Evolutionary conservation across 2,797 vertebrate genomes (phyloP), one percentile per base, ranked within the genome.

Genomic region (Acipenser ruthenus): DNA sequence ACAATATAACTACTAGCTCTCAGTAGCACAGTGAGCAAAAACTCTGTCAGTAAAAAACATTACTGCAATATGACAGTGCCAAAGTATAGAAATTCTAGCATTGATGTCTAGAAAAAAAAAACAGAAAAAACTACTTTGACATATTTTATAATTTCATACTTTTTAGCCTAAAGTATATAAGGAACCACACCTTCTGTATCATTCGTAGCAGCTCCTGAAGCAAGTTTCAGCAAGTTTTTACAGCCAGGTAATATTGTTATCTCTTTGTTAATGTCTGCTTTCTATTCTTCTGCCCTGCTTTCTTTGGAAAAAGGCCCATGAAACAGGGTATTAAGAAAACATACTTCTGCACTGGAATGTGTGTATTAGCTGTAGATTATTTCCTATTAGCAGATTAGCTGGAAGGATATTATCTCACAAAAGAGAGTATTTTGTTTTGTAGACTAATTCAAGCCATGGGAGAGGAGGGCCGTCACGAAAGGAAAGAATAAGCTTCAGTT

Each of bases 311-410:
- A 83, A 75, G 70, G 87, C 23, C 87, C 87, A 76, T 67, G 81
- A 85, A 88, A 87, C 84, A 83, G 82, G 89, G 82, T 88, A 89
- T 89, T 91, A 92, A 90, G 86, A 92, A 89, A 91, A 88, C 86
- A 89, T 82, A 78, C 81, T 37, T 83, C 84, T 86, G 84, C 80
- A 82, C 82, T 89, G 88, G 88, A 91, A 92, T 92, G 89, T 89
- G 87, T 90, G 87, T 88, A 88, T 92, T 91, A 92, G 86, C 85
- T 83, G 79, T 84, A 91, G 90, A 92, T 92, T 89, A 90, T 90
- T 92, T 91, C 88, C 90, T 92, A 91, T 92, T 92, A 92, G 87
- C 82, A 90, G 89, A 90, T 91, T 89, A 90, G 87, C 87, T 90
- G 81, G 71, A 10, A 89, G 87, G 84, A 87, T 88, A 88, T 90